Base-by-base conservation (phyloP, 2,797 vertebrate genomes). In the Agapornis canus region DNA sequence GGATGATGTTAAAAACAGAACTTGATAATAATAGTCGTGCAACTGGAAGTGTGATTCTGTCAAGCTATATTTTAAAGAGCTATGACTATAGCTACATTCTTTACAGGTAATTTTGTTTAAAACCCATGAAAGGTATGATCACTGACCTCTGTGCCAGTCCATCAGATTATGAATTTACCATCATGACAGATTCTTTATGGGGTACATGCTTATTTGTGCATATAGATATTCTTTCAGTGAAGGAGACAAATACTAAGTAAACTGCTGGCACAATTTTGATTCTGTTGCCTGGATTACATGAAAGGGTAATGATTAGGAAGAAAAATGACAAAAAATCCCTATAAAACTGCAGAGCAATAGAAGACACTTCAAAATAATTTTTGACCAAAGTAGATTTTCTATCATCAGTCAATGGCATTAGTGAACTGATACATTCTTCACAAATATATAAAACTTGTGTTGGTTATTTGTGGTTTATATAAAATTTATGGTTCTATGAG, bases 281-380 rank as follows among this genome's bases (percentile, higher is more conserved):
- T 54, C 10, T 49, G 10, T 82, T 92, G 7, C 25, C 22, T 13
- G 3, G 47, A 52, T 23, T 90, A 52, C 14, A 7, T n/a, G 14
- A 73, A 13, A 3, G 8, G 47, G 35, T 14, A 14, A 26, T 17
- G 17, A 4, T 75, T 57, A 43, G 9, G 8, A 78, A 5, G 9
- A 47, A 77, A 69, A 60, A 29, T 11, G 3, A 1, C 0, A 29
- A 69, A 63, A 69, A 32, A 6, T 1, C 22, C 2, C 4, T 37
- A 9, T 39, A 43, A 56, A 81, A 13, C 0, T 3, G 3, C 9
- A 86, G 26, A 56, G 17, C 2, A 9, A 29, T 8, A 52, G 22
- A 42, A 13, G 4, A 3, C 4, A 59, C 5, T 59, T 45, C 35
- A 79, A 71, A 18, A 9, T 61, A 4, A 4, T 54, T 71, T 82